phyloP scores from a whole-genome alignment of 2,888 invertebrate species.

The Scotopteryx bipunctaria region DNA sequence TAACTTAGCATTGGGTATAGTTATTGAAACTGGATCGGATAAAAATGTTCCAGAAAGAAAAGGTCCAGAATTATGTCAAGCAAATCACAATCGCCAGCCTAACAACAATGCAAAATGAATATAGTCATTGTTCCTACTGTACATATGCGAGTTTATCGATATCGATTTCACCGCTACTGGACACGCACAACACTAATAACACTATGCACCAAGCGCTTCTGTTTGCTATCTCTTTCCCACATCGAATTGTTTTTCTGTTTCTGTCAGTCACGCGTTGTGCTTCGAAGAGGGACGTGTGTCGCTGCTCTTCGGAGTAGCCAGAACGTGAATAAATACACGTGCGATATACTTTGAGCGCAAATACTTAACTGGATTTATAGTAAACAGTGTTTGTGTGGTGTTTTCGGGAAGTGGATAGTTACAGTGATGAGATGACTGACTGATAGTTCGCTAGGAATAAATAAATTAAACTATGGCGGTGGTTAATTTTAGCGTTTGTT shows the following conservation, averaged over 20 bases:
- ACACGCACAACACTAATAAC: slow-evolving; percentile 16
- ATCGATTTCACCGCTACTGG: slow-evolving; percentile 12
- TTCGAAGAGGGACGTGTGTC: slow-evolving; percentile 34
- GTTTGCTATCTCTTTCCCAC: slow-evolving; percentile 43
- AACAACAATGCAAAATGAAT: too few species aligned
- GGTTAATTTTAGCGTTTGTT: slow-evolving; percentile 72
- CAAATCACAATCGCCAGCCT: too few species aligned
- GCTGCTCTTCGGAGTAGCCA: slow-evolving; percentile 36
- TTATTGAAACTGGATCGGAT: too few species aligned
- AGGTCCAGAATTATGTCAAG: too few species aligned
- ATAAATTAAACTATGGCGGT: slow-evolving; percentile 71
- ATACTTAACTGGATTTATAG: slow-evolving; percentile 31
- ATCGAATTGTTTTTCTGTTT: slow-evolving; percentile 8
- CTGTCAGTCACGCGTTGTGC: slow-evolving; percentile 55
- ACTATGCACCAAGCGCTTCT: slow-evolving; percentile 31
- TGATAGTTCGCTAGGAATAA: slow-evolving; percentile 60
- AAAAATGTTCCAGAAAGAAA: too few species aligned
- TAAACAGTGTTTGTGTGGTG: slow-evolving; percentile 44
- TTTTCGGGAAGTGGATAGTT: slow-evolving; percentile 45
- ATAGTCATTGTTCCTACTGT: too few species aligned
- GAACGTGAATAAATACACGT: slow-evolving; percentile 56
- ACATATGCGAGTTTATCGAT: too few species aligned
- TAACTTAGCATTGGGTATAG: too few species aligned
- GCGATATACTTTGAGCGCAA: slow-evolving; percentile 36
- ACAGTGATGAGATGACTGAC: slow-evolving; percentile 63